Percentiles rank a stretch among this genome's conserved stretches.
Evolutionary conservation across 2,888 invertebrate species (phyloP).

Genomic region (Onchidella celtica): DNA sequence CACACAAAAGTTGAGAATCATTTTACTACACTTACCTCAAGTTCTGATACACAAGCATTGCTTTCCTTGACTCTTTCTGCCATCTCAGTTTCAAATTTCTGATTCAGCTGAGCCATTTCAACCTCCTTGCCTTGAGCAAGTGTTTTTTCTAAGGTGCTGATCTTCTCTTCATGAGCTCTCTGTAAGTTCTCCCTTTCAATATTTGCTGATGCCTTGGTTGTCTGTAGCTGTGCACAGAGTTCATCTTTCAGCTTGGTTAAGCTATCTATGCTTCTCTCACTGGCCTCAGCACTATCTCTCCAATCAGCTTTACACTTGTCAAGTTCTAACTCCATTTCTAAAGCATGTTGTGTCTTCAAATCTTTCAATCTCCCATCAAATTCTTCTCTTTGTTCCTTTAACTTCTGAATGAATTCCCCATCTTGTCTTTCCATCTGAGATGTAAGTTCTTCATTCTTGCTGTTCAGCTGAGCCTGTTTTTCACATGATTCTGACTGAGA

Average conservation of each 20-base stretch:
- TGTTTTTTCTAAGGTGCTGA: constrained; percentile 60
- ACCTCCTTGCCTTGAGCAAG: constrained; percentile 66
- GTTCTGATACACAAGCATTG: constrained; percentile 33
- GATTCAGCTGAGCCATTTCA: constrained; percentile 62
- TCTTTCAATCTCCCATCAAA: constrained; percentile 48
- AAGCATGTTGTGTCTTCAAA: constrained; percentile 35
- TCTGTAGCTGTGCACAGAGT: constrained; percentile 38
- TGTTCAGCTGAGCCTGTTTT: constrained; percentile 28
- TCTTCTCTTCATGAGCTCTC: constrained; percentile 52
- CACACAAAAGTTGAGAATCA: background rate
- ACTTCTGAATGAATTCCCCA: constrained; percentile 1
- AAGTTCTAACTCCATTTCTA: constrained; percentile 48
- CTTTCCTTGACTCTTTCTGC: constrained; percentile 65
- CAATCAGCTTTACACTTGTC: constrained; percentile 37
- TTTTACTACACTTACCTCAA: constrained; percentile 42
- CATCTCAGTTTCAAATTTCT: constrained; percentile 61
- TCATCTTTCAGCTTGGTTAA: constrained; percentile 31
- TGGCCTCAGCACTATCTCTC: constrained; percentile 26
- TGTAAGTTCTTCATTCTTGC: constrained; percentile 25
- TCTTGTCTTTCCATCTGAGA: constrained; percentile 32
- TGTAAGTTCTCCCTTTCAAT: constrained; percentile 52
- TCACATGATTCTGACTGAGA: constrained; percentile 45
- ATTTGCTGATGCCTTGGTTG: constrained; percentile 48
- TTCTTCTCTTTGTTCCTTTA: constrained; percentile 32
- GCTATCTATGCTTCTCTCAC: constrained; percentile 13